These are phyloP conservation scores for Paguma larvata DNA, from an alignment of 2,797 vertebrate genomes.

Conservation along the genomic window DNA sequence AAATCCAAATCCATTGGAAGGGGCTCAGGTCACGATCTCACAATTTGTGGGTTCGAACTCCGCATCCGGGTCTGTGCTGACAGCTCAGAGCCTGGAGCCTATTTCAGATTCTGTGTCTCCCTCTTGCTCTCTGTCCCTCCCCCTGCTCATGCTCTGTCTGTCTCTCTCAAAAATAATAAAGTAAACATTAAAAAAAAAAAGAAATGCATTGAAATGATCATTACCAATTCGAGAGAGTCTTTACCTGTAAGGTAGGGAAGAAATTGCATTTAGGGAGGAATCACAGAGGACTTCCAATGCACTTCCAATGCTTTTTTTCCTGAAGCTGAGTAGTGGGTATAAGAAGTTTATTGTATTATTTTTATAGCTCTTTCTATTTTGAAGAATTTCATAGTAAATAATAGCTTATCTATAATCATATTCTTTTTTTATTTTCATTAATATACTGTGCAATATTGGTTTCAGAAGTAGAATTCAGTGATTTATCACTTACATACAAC, in stretches of 20 bases:
- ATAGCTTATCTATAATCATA: background rate
- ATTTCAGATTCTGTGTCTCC: too few species aligned
- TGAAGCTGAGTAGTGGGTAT: background rate
- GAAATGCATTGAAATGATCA: background rate
- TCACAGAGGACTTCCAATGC: background rate
- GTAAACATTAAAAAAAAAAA: background rate
- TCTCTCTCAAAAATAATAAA: too few species aligned
- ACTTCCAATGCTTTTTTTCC: background rate
- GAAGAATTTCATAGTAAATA: background rate
- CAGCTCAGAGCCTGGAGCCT: too few species aligned
- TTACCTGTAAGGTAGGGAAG: background rate
- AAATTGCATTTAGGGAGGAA: background rate
- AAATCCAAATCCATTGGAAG: background rate
- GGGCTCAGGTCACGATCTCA: too few species aligned
- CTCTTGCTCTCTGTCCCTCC: too few species aligned
- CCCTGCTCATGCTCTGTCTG: too few species aligned
- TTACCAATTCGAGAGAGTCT: background rate
- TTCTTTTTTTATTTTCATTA: background rate
- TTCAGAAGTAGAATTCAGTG: too few species aligned
- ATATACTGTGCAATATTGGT: too few species aligned
- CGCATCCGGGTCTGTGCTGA: too few species aligned
- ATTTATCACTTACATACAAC: too few species aligned
- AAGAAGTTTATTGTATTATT: background rate
- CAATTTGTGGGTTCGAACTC: too few species aligned
- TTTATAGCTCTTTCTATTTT: background rate